Conservation (phyloP, 2,113 vertebrate species). For the Galeopterus variegatus region DNA sequence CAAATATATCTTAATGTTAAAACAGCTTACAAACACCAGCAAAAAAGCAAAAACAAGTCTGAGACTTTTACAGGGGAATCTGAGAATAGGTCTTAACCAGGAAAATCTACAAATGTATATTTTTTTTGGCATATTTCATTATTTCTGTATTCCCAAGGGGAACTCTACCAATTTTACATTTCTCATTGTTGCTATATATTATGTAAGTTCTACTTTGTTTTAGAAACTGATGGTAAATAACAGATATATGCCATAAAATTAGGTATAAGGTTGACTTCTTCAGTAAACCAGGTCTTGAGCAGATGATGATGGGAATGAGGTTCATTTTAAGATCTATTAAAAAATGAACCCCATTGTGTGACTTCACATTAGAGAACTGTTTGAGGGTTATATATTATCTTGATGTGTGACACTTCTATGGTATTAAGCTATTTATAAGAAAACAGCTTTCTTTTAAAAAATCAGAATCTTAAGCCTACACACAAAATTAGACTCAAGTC, state of each 20-base stretch:
- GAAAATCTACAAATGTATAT: neutral
- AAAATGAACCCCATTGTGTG: neutral
- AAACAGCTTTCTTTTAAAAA: slow-evolving; percentile 15
- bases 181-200: neutral
- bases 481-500: slow-evolving; percentile 27
- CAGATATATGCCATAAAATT: neutral
- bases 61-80: neutral
- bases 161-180: neutral
- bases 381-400: neutral
- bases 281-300: neutral
- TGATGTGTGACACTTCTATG: neutral
- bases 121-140: neutral
- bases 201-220: slow-evolving; percentile 15
- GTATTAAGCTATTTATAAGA: slow-evolving; percentile 22
- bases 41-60: neutral
- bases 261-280: neutral
- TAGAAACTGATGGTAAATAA: slow-evolving; percentile 14
- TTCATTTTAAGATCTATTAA: neutral
- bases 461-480: slow-evolving; percentile 27
- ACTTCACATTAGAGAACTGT: slow-evolving; percentile 27
- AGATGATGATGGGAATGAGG: neutral
- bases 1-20: slow-evolving; percentile 21
- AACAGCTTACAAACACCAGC: slow-evolving; percentile 33
- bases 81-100: neutral
- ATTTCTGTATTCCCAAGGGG: neutral